These are phyloP conservation scores for Boloria selene DNA, from an alignment of 2,888 invertebrate species.

Conservation along the genomic window DNA sequence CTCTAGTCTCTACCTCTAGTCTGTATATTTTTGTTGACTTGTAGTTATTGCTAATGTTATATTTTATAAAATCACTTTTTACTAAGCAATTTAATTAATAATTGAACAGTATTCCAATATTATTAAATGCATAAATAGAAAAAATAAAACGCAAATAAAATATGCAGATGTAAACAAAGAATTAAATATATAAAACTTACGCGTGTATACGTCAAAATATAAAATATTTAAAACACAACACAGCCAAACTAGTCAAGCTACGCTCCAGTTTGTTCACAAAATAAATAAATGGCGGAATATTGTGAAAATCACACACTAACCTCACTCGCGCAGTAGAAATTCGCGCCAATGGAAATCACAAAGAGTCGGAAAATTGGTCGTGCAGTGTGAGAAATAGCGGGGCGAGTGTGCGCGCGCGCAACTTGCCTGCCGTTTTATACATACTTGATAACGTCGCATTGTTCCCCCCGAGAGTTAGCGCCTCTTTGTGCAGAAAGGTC, in stretches of 20 bases:
- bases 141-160: not conserved
- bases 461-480: conserved; percentile 43
- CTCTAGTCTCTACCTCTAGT: too few species aligned
- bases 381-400: conserved; percentile 59
- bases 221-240: conserved; percentile 34
- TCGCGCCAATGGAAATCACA: conserved; percentile 64
- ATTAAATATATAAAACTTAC: conserved; percentile 14
- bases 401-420: conserved; percentile 79
- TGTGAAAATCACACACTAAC: conserved; percentile 62
- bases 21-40: too few species aligned
- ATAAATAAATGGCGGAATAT: conserved; percentile 33
- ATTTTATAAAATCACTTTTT: too few species aligned
- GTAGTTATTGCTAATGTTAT: too few species aligned
- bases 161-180: conserved; percentile 18
- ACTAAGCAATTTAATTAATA: too few species aligned
- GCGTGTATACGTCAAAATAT: conserved; percentile 15
- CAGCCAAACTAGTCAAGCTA: conserved; percentile 33
- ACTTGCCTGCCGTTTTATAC: conserved; percentile 62
- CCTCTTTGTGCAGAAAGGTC: conserved; percentile 42
- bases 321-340: conserved; percentile 68
- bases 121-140: not conserved
- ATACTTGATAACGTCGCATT: conserved; percentile 62
- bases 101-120: not conserved
- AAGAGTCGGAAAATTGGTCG: conserved; percentile 66
- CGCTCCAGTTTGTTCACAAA: conserved; percentile 39